These are phyloP conservation scores for Sesia bembeciformis DNA, from an alignment of 2,888 invertebrate species.

Conservation along the genomic window DNA sequence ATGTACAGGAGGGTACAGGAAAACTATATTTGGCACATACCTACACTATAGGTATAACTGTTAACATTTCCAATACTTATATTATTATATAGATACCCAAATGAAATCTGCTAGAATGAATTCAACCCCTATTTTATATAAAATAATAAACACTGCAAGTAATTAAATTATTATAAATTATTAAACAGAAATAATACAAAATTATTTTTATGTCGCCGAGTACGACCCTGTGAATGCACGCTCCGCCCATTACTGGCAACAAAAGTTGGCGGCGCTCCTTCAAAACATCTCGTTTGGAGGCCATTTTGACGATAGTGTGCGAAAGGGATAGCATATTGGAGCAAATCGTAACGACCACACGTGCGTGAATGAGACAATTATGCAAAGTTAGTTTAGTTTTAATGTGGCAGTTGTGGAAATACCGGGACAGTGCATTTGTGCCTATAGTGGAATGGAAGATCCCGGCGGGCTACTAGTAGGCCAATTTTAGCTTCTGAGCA, in stretches of 20 bases:
- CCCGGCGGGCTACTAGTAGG: constrained; percentile 10
- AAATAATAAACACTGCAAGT: too few relatives aligned
- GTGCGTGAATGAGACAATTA: constrained; percentile 72
- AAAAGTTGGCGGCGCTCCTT: constrained; percentile 73
- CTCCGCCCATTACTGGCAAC: constrained; percentile 73
- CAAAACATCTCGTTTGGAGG: constrained; percentile 75
- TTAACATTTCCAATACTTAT: too few relatives aligned
- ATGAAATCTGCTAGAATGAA: too few relatives aligned
- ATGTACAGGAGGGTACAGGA: too few relatives aligned
- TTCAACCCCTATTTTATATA: too few relatives aligned
- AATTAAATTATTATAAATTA: constrained; percentile 1
- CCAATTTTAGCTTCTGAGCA: constrained; percentile 5
- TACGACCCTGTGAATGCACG: constrained; percentile 58
- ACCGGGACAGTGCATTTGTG: constrained; percentile 35
- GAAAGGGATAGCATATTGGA: constrained; percentile 47
- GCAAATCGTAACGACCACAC: constrained; percentile 34
- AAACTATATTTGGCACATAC: too few relatives aligned
- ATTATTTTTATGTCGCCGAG: constrained; percentile 12
- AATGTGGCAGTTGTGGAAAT: constrained; percentile 44
- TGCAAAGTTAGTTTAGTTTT: constrained; percentile 69
- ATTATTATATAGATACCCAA: too few relatives aligned
- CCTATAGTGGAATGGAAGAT: constrained; percentile 17
- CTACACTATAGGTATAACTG: too few relatives aligned
- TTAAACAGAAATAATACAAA: constrained; percentile 1
- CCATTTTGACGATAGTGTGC: constrained; percentile 70